phyloP scores from a whole-genome alignment of 1,140 invertebrate genomes.

The Neodiprion lecontei region DNA sequence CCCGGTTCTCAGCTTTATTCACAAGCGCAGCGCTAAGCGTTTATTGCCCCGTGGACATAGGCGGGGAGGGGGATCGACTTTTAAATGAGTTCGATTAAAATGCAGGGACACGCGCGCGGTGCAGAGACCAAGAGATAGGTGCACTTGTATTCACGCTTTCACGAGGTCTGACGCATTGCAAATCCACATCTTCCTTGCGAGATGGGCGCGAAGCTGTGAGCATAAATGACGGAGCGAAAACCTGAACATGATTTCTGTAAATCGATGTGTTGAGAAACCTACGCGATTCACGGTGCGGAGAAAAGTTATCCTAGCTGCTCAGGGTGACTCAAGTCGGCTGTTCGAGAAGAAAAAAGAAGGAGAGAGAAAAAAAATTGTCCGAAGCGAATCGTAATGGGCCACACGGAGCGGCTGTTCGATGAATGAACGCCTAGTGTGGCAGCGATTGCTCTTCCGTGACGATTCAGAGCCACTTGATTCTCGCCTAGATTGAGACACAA shows the following conservation, averaged over 20 bases:
- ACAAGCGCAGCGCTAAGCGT: background rate
- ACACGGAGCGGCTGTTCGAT: background rate
- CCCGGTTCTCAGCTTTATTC: background rate
- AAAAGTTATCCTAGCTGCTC: too few species aligned
- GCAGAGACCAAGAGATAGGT: background rate
- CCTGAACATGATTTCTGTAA: too few species aligned
- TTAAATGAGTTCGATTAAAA: conserved; percentile 6
- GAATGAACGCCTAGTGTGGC: background rate
- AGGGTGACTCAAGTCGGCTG: too few species aligned
- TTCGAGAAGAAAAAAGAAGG: too few species aligned
- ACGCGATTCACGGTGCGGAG: too few species aligned
- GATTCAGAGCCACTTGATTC: background rate
- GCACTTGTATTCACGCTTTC: background rate
- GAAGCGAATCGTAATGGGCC: too few species aligned
- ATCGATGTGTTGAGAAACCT: too few species aligned
- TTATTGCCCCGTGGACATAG: background rate
- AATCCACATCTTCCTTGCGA: background rate
- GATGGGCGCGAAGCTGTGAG: too few species aligned
- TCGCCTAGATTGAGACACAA: background rate
- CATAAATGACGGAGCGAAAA: too few species aligned
- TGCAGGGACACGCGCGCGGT: background rate
- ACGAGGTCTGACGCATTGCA: background rate
- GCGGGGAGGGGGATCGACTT: background rate
- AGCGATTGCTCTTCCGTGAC: background rate
- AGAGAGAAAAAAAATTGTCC: too few species aligned